Evolutionary conservation across 1,140 invertebrate genomes (phyloP), one percentile per base, ranked within the genome.

Genomic region (Bactericera cockerelli): DNA sequence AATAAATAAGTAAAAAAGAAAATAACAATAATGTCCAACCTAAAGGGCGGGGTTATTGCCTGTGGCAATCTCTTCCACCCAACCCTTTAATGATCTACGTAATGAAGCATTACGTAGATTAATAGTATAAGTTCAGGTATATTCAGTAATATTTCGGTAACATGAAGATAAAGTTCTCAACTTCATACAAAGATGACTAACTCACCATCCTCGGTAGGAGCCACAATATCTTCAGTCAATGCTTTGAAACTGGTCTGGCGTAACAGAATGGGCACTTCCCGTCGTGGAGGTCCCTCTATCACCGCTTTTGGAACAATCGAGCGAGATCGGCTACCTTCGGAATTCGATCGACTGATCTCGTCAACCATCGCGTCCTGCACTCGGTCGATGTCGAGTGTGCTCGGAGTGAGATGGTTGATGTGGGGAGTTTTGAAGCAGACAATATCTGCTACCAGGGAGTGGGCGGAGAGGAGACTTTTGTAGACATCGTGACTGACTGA

Each of bases 401-500:
- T 6, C 3, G 42, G 42, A 8, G 42, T 49, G 4, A 49, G 42
- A n/a, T 49, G 42, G 22, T 49, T 49, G 42, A 49, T 49, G 42
- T 49, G 42, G n/a, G 42, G 42, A n/a, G 42, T 49, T n/a, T 49
- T 49, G 42, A 49, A 49, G 19, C 42, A 49, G 3, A 49, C 42
- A 8, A 49, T 49, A 16, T 49, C 42, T 16, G 42, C 42, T 8
- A 49, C 22, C n/a, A 49, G 22, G 42, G 42, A 49, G 22, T 49
- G 42, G 3, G 42, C 19, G n/a, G 6, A 4, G 4, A 49, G 42
- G 19, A 49, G 42, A 16, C 3, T 49, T n/a, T 49, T 4, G 42
- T 49, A 49, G 22, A n/a, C n/a, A n/a, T 49, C 42, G 22, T 49
- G 19, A 16, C 42, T 49, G 3, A 49, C 42, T 49, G 42, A 16